Evolutionary conservation across 2,888 invertebrate species (phyloP), one percentile per base, ranked within the genome.

Genomic region (Ditylenchus weischeri): DNA sequence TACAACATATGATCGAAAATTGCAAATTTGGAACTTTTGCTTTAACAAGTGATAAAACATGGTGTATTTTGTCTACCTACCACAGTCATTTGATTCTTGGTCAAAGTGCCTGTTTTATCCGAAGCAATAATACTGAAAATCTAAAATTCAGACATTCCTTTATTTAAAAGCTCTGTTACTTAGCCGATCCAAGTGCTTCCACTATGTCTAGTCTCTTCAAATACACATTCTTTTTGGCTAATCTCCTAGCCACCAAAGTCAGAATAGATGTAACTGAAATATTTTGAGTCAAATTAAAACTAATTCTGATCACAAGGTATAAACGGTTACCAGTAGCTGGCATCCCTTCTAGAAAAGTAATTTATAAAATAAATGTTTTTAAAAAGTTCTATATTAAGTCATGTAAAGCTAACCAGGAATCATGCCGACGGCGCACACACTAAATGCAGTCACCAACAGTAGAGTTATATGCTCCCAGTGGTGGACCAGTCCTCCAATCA

Each of bases 31-130:
- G 29, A 29, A 4, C 29, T 29, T 29, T 29, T 29, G 29, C 5
- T 29, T 29, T 29, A 29, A 29, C 29, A 29, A 5, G 5, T 29
- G 29, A 29, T 29, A 29, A 29, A 29, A 29, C 29, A 29, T 29
- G 29, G 29, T 29, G 5, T 2, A 2, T 29, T 5, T 5, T 5
- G 3, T 29, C 5, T 5, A 43, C 43, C 15, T 15, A 43, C 43
- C 43, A 75, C 75, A 38, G 71, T 75, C 75, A 75, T 75, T 36
- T 65, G 60, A 62, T 75, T 75, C 57, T 74, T 75, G 57, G 75
- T 75, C 43, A 75, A 49, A 38, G 75, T 75, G n/a, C 75, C 75
- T 10, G 75, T 75, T 60, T 75, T 54, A 54, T 54, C 54, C 21
- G 54, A 54, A 1, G 54, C 54, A 38, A 73, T 73, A 57, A 73